phyloP scores from a whole-genome alignment of 2,888 invertebrate species.

The Nomada goodeniana region DNA sequence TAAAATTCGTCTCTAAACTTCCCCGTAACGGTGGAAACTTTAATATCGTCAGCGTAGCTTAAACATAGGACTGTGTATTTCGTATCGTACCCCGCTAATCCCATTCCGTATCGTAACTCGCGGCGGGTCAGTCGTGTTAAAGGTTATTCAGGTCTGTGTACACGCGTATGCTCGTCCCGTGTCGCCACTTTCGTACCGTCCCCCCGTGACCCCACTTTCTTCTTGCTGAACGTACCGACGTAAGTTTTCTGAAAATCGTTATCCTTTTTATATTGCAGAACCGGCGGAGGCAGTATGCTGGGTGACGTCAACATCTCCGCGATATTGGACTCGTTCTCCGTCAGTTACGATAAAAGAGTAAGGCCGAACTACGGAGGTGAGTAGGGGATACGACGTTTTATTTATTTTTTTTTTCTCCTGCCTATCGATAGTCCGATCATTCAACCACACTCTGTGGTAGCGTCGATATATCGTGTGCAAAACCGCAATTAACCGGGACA shows the following conservation, averaged over 20 bases:
- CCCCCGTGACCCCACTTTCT: constrained; percentile 4
- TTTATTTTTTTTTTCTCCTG: constrained; percentile 75
- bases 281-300: constrained; percentile 93
- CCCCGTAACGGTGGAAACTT: constrained; percentile 21
- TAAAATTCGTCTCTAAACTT: constrained; percentile 39
- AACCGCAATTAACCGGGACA: constrained; percentile 38
- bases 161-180: not conserved
- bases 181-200: constrained; percentile 8
- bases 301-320: constrained; percentile 98
- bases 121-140: constrained; percentile 33
- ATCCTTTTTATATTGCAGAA: constrained; percentile 85
- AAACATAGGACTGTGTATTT: constrained; percentile 24
- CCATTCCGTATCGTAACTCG: constrained; percentile 14
- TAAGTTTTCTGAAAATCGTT: constrained; percentile 48
- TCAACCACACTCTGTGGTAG: constrained; percentile 57
- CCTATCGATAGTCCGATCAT: constrained; percentile 75
- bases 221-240: not conserved
- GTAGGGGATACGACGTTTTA: constrained; percentile 79
- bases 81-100: not conserved
- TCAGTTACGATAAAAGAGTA: constrained; percentile 99
- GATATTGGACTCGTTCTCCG: constrained; percentile 97
- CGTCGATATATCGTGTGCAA: constrained; percentile 60
- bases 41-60: constrained; percentile 27
- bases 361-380: constrained; percentile 99
- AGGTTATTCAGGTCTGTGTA: not conserved